These are phyloP conservation scores for Sinopyrophorus schimmeli DNA, from an alignment of 2,888 invertebrate genomes.

Conservation along the genomic window DNA sequence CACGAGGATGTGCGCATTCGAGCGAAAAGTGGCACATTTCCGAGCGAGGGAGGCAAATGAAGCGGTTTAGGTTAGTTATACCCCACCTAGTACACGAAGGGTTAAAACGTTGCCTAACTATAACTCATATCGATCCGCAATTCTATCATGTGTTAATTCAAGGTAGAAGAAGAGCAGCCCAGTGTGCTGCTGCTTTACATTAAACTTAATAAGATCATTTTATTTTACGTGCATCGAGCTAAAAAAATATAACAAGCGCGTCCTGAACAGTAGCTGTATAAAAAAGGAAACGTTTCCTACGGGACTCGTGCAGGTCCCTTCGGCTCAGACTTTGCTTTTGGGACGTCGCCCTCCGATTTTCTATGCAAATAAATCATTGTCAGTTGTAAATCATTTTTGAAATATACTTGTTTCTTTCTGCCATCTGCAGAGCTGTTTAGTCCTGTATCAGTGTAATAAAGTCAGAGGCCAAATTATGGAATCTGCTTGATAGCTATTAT, in stretches of 20 bases:
- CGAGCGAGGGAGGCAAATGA: no score
- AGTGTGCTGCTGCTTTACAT: no score
- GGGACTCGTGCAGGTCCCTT: conserved; percentile 37
- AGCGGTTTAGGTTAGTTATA: no score
- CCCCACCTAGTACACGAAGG: no score
- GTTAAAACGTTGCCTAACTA: no score
- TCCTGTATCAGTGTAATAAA: conserved; percentile 35
- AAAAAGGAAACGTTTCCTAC: conserved; percentile 40
- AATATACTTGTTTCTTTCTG: conserved; percentile 35
- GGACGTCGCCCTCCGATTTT: conserved; percentile 42
- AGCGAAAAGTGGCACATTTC: no score
- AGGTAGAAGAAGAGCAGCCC: no score
- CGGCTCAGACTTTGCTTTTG: conserved; percentile 35
- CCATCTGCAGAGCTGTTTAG: conserved; percentile 34
- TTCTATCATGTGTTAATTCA: no score
- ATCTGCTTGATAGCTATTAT: conserved; percentile 27
- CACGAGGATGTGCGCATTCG: no score
- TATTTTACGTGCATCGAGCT: conserved; percentile 21
- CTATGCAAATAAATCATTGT: conserved; percentile 49
- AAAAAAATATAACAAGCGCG: conserved; percentile 33
- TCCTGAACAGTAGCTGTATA: conserved; percentile 35
- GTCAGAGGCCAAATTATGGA: conserved; percentile 35
- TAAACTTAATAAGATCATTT: conserved; percentile 13
- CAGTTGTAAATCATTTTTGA: conserved; percentile 48
- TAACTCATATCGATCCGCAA: no score